Evolutionary conservation across 2,113 vertebrate species (phyloP).

Genomic region (Marcusenius ussheri): DNA sequence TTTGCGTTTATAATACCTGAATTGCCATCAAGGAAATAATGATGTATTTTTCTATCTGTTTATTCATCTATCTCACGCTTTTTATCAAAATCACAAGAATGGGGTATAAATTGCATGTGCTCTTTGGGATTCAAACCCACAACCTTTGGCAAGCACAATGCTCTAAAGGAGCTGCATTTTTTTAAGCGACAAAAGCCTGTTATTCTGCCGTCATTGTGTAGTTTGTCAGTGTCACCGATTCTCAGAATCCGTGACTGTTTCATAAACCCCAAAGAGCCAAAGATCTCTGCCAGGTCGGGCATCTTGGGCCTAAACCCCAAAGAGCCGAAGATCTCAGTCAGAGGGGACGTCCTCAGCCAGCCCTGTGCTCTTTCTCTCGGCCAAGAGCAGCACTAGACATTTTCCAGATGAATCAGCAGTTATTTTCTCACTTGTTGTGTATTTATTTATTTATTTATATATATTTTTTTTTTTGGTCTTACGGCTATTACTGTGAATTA

Average conservation of each 20-base stretch:
- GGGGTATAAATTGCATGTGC: not conserved
- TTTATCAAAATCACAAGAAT: not conserved
- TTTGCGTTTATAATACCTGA: not conserved
- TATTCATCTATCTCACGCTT: not conserved
- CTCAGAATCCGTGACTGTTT: not conserved
- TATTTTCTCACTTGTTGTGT: conserved; percentile 18
- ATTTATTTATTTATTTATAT: not conserved
- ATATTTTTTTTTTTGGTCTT: not conserved
- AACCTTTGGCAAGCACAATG: not conserved
- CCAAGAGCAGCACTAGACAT: not conserved
- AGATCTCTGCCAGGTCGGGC: not conserved
- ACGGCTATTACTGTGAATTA: conserved; percentile 38
- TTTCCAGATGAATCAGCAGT: conserved; percentile 8
- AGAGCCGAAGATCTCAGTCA: not conserved
- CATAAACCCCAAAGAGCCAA: not conserved
- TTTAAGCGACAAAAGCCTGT: not conserved
- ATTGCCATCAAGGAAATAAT: not conserved
- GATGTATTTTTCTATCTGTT: not conserved
- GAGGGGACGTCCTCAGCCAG: not conserved
- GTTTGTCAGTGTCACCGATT: not conserved
- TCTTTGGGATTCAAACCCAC: not conserved
- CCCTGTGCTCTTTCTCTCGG: not conserved
- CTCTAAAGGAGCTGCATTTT: not conserved
- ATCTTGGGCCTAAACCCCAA: not conserved
- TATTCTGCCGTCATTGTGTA: not conserved